A percentile compares a stretch with the other conserved stretches of the same genome.
phyloP scores from a whole-genome alignment of 2,113 vertebrate species.

The Gadus chalcogrammus region DNA sequence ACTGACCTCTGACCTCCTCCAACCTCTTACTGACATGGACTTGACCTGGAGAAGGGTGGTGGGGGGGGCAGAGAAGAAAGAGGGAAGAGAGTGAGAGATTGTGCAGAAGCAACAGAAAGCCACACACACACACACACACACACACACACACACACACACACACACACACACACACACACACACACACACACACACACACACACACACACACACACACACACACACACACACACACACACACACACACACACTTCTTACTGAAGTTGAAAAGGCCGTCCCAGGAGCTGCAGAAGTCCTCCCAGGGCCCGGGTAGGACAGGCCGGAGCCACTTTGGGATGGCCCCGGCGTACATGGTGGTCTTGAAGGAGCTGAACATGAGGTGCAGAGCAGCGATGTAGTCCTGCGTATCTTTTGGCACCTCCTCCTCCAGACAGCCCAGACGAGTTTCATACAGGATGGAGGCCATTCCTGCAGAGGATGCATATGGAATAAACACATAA shows the following conservation, averaged over 20 bases:
- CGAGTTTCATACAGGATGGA: conserved; percentile 85
- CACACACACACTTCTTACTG: conserved; percentile 72
- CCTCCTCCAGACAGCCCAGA: conserved; percentile 83
- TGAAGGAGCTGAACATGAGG: conserved; percentile 95
- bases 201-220: not conserved
- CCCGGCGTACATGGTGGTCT: conserved; percentile 92
- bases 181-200: conserved; percentile 19
- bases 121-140: too few species aligned
- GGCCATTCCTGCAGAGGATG: conserved; percentile 75
- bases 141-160: not conserved
- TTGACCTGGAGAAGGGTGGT: conserved; percentile 69
- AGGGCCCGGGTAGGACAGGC: conserved; percentile 85
- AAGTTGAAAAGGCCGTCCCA: conserved; percentile 96
- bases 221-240: conserved; percentile 15
- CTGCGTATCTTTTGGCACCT: conserved; percentile 77
- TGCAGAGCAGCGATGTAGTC: conserved; percentile 87
- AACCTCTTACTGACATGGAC: conserved; percentile 84
- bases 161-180: conserved; percentile 1
- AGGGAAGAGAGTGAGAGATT: conserved; percentile 2
- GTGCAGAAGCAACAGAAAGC: not conserved
- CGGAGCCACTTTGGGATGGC: conserved; percentile 92
- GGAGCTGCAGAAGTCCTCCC: conserved; percentile 89
- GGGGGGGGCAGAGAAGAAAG: not conserved
- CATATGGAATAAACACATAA: too few species aligned
- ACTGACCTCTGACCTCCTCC: conserved; percentile 71